These are phyloP conservation scores for Anguilla megastoma DNA, from an alignment of 2,797 vertebrate species.

Conservation along the genomic window DNA sequence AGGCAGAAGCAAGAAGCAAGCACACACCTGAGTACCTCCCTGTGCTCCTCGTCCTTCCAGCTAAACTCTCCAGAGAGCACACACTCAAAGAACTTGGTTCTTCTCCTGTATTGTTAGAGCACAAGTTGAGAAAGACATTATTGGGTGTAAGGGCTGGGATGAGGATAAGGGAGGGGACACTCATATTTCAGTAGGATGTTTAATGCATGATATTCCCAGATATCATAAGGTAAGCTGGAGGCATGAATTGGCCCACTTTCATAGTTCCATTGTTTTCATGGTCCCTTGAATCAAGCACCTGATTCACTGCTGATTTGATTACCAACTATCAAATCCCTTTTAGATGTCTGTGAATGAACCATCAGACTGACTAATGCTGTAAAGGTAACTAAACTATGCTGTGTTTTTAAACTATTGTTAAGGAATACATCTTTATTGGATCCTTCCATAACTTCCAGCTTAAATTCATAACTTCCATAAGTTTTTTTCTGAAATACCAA, in stretches of 20 bases:
- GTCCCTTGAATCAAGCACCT: background rate
- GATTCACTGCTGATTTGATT: background rate
- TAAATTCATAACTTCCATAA: background rate
- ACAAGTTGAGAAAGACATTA: slow-evolving; percentile 6
- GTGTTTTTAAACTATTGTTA: background rate
- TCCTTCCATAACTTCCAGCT: background rate
- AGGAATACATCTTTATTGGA: background rate
- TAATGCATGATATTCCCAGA: background rate
- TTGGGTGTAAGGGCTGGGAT: background rate
- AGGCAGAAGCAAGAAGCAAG: background rate
- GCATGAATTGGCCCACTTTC: background rate
- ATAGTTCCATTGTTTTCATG: background rate
- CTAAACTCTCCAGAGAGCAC: slow-evolving; percentile 72
- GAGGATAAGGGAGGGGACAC: background rate
- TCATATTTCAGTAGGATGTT: background rate
- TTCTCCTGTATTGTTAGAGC: slow-evolving; percentile 59
- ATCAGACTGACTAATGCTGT: background rate
- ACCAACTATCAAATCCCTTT: background rate
- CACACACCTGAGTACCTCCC: slow-evolving; percentile 72
- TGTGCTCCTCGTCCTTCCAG: slow-evolving; percentile 73
- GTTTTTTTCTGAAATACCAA: background rate
- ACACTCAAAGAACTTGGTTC: slow-evolving; percentile 74
- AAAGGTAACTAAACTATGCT: background rate
- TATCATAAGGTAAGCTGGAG: background rate
- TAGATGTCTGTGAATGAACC: background rate